Evolutionary conservation across 2,888 invertebrate genomes (phyloP).

Genomic region (Mellilla xanthometata): DNA sequence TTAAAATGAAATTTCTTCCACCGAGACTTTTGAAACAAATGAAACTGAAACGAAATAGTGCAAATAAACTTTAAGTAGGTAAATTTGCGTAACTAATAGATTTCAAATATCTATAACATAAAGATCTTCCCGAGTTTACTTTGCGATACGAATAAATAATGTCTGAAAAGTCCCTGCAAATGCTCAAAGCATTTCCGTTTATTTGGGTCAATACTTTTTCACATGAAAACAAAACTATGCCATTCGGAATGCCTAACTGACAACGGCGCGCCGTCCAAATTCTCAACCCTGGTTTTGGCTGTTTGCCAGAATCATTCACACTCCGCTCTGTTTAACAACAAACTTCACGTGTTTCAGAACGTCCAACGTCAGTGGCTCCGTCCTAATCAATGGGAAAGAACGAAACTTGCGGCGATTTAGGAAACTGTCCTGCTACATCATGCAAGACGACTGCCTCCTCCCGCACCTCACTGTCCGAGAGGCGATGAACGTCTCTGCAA

Average conservation of each 20-base stretch:
- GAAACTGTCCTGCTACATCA: slow-evolving; percentile 97
- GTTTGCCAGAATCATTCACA: slow-evolving; percentile 6
- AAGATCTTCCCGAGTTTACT: no score
- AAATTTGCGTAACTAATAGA: slow-evolving; percentile 3
- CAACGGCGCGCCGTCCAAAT: background rate
- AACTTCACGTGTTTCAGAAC: slow-evolving; percentile 81
- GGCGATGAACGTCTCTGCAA: slow-evolving; percentile 96
- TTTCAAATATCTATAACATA: slow-evolving; percentile 5
- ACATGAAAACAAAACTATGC: background rate
- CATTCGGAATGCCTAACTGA: background rate
- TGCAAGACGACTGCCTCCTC: slow-evolving; percentile 96
- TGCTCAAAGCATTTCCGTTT: no score
- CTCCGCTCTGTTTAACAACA: slow-evolving; percentile 24
- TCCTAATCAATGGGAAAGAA: slow-evolving; percentile 93
- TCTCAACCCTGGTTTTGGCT: background rate
- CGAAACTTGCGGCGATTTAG: slow-evolving; percentile 93
- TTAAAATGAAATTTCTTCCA: no score
- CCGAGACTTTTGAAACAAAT: no score
- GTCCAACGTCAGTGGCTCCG: slow-evolving; percentile 91
- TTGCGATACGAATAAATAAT: no score
- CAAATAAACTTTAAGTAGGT: slow-evolving; percentile 15
- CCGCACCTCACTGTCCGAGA: slow-evolving; percentile 95
- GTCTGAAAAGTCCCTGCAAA: no score
- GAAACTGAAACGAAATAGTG: background rate
- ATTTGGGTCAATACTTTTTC: background rate